phyloP scores from a whole-genome alignment of 1,140 invertebrate species.

The Bathynomus jamesi region DNA sequence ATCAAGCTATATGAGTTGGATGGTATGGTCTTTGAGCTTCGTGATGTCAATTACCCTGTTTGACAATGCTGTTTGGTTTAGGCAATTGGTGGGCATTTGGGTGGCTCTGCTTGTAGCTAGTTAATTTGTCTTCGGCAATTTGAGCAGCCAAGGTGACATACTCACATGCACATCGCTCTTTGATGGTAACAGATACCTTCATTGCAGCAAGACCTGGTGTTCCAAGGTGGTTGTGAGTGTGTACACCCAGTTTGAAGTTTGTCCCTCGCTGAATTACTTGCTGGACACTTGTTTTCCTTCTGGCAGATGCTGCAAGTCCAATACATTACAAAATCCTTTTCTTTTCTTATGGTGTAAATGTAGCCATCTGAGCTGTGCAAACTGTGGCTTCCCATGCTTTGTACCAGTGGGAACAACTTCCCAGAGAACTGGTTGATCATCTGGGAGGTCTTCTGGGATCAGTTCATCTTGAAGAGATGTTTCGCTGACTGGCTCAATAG shows the following conservation, averaged over 20 bases:
- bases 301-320: conserved; percentile 1
- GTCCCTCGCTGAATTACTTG: neutral
- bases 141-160: neutral
- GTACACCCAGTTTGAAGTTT: neutral
- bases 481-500: too few relatives aligned
- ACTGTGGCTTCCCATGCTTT: conserved; percentile 2
- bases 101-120: neutral
- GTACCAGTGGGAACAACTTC: too few relatives aligned
- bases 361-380: neutral
- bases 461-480: neutral
- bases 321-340: neutral
- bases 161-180: neutral
- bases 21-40: too few relatives aligned
- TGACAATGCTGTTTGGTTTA: too few relatives aligned
- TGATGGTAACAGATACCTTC: neutral
- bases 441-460: too few relatives aligned
- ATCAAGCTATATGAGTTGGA: too few relatives aligned
- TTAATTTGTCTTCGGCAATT: neutral
- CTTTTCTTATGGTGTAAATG: too few relatives aligned
- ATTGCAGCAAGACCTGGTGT: neutral
- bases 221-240: conserved; percentile 2
- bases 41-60: too few relatives aligned
- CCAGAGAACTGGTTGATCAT: too few relatives aligned
- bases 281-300: conserved; percentile 4
- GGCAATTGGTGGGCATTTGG: too few relatives aligned